phyloP scores from a whole-genome alignment of 1,140 invertebrate genomes.

The Bombus sibiricus region DNA sequence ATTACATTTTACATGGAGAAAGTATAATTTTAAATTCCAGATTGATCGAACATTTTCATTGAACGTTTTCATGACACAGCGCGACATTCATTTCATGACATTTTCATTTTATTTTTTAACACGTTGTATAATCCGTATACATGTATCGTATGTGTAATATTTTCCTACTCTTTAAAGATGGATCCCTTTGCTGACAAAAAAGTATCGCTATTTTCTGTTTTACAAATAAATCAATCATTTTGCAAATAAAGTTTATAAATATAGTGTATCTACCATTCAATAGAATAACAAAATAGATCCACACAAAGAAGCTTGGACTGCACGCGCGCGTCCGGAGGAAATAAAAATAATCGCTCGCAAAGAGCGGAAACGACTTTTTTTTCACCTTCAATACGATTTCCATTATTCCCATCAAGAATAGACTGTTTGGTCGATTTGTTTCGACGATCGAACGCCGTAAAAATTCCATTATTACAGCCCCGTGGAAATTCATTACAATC shows the following conservation, averaged over 20 bases:
- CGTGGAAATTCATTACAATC: conserved; percentile 13
- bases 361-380: neutral
- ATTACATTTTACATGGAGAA: too few relatives aligned
- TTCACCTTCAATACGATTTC: neutral
- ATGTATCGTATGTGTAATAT: too few relatives aligned
- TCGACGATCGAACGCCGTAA: conserved; percentile 19
- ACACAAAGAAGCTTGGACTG: neutral
- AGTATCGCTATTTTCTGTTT: neutral
- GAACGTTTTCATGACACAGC: too few relatives aligned
- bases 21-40: too few relatives aligned
- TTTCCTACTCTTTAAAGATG: neutral
- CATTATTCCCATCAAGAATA: conserved; percentile 5
- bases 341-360: neutral
- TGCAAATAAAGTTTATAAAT: neutral
- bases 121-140: too few relatives aligned
- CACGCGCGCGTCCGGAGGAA: neutral
- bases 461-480: conserved; percentile 20
- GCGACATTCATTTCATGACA: too few relatives aligned
- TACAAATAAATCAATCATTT: neutral
- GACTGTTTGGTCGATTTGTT: conserved; percentile 1
- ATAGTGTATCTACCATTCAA: neutral
- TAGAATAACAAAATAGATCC: neutral
- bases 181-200: too few relatives aligned
- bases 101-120: too few relatives aligned
- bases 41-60: too few relatives aligned